These are phyloP conservation scores for Pangasius larnaudii DNA, from an alignment of 2,797 vertebrate species.

Conservation along the genomic window DNA sequence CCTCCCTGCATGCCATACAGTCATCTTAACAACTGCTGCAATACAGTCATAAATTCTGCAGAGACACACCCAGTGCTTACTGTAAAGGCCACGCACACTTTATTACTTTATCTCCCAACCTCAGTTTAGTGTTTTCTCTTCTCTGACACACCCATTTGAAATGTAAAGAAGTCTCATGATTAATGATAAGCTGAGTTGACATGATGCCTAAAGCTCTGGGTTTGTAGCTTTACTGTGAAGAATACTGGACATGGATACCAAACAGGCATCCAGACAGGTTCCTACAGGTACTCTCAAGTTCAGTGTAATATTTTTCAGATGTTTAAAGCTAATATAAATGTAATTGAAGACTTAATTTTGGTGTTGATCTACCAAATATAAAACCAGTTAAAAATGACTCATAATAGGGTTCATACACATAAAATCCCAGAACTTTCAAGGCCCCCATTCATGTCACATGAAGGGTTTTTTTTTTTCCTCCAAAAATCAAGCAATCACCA, in stretches of 20 bases:
- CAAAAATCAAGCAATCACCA: background rate
- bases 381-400: background rate
- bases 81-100: background rate
- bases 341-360: background rate
- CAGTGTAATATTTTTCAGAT: background rate
- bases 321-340: background rate
- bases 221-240: background rate
- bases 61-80: conserved; percentile 7
- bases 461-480: background rate
- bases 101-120: background rate
- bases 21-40: background rate
- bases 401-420: background rate
- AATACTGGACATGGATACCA: background rate
- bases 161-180: background rate
- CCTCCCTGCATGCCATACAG: background rate
- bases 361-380: background rate
- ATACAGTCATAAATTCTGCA: conserved; percentile 3
- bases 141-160: background rate
- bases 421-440: background rate
- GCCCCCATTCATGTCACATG: background rate
- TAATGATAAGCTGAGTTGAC: background rate
- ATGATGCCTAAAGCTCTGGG: too few relatives aligned
- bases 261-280: background rate
- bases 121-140: background rate
- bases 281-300: background rate